phyloP scores from a whole-genome alignment of 2,113 vertebrate genomes.

The Alligator sinensis region DNA sequence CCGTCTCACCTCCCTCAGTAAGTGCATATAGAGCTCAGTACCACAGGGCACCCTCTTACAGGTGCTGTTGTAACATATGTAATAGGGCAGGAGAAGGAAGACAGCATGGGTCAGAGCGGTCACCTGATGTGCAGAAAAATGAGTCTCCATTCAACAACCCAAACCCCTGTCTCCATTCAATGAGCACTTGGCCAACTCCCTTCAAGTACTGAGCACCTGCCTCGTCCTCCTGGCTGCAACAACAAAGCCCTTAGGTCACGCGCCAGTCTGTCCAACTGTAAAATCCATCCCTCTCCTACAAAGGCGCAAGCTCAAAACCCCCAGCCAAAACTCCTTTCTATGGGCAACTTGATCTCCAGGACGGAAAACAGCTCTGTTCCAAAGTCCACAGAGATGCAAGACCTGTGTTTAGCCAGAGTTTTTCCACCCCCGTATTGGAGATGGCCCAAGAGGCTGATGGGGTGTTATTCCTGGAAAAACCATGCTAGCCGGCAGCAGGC shows the following conservation, averaged over 20 bases:
- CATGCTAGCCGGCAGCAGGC: neutral
- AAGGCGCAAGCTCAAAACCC: neutral
- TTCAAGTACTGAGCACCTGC: neutral
- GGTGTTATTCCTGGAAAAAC: fast-evolving
- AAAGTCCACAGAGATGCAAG: fast-evolving
- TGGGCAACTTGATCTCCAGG: neutral
- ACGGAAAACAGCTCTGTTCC: neutral
- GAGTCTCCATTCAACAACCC: neutral
- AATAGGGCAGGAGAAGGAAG: fast-evolving
- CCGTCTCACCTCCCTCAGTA: fast-evolving
- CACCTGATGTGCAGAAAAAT: neutral
- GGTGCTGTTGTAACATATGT: neutral
- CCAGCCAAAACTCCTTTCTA: neutral
- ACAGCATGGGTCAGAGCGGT: fast-evolving
- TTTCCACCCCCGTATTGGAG: neutral
- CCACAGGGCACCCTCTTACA: neutral
- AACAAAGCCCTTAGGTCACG: fast-evolving
- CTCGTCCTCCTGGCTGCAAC: neutral
- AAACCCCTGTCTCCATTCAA: fast-evolving
- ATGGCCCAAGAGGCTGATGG: neutral
- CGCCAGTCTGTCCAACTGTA: fast-evolving
- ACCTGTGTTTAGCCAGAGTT: fast-evolving
- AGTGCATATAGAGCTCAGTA: neutral
- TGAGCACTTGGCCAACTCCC: fast-evolving
- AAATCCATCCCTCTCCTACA: neutral